phyloP scores from a whole-genome alignment of 2,113 vertebrate species.

The Odobenus rosmarus region DNA sequence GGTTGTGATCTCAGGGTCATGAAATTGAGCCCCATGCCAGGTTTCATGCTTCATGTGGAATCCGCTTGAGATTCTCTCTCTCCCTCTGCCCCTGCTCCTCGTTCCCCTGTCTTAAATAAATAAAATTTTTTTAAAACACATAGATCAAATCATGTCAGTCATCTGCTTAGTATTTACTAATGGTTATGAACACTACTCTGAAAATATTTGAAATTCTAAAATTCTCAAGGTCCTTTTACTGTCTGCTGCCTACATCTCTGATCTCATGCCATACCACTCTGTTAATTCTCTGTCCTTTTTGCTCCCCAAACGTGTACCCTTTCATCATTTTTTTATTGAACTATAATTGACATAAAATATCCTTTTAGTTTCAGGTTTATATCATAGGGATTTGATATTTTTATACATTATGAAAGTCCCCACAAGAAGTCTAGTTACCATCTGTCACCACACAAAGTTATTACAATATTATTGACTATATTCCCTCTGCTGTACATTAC shows the following conservation, averaged over 20 bases:
- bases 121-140: background rate
- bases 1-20: background rate
- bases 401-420: background rate
- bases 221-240: background rate
- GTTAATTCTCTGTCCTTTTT: background rate
- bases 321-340: background rate
- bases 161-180: background rate
- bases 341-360: background rate
- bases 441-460: background rate
- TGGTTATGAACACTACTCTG: background rate
- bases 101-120: background rate
- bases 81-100: background rate
- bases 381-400: background rate
- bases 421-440: background rate
- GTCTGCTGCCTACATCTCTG: background rate
- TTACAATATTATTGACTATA: background rate
- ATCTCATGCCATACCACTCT: background rate
- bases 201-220: background rate
- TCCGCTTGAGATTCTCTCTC: background rate
- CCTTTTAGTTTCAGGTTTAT: background rate
- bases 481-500: background rate
- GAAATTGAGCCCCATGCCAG: background rate
- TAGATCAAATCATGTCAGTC: background rate
- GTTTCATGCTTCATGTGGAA: background rate
- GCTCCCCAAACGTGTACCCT: background rate